Base-by-base conservation (phyloP, 30 jellyfish, hydroid and myxozoan species). In the Pseudorhiza aurosa region DNA sequence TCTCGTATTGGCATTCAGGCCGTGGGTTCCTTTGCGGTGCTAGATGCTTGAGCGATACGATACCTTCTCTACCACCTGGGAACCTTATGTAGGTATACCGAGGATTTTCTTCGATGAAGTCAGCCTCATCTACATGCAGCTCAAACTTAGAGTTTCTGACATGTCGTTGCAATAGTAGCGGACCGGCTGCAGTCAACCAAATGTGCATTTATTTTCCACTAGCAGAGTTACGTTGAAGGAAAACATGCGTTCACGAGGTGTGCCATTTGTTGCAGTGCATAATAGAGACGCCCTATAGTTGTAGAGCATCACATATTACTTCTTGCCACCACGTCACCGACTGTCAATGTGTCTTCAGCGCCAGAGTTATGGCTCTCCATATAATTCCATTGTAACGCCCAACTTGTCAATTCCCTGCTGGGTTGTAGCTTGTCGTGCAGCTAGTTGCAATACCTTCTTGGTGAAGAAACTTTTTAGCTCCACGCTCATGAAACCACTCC, bases 181-280 rank as follows among this genome's bases (percentile, higher is more conserved):
- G 88, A 7, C 89, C 87, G 10, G 77, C 64, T 12, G 45, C 26
- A 0, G 75, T 44, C 32, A 80, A 24, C 88, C 92, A 80, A 46
- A 42, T 37, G 50, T 60, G 87, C 11, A 80, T 40, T 8, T 60
- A 40, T 22, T 33, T 35, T 27, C 94, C 94, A 24, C 87, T 75
- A 10, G 90, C 0, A n/a, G 94, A 82, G 30, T 73, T 35, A 8
- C 89, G 51, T 51, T 24, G 53, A 40, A 82, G 30, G 42, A 8
- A 72, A 87, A 87, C 80, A 87, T n/a, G 26, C 97, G 78, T 50
- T 87, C 96, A 59, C 62, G 87, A 10, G 96, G 96, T 21, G 97
- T 82, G 29, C 17, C 33, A 82, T 87, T 87, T 69, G n/a, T n/a
- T n/a, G n/a, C n/a, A n/a, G n/a, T n/a, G n/a, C n/a, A n/a, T n/a